phyloP scores from a whole-genome alignment of 2,888 invertebrate species.

The Philhelius pedissequus region DNA sequence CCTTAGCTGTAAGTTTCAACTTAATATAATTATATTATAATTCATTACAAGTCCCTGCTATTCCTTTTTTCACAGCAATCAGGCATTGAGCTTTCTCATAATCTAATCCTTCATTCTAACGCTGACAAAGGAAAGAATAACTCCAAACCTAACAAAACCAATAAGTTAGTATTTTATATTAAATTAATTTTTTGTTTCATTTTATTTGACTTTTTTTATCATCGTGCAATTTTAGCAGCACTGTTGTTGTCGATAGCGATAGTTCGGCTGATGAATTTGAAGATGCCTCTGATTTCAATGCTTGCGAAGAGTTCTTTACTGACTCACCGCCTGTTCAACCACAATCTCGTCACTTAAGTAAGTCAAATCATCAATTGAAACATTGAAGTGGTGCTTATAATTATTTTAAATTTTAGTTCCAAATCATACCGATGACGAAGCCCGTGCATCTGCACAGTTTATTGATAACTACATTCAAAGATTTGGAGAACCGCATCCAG shows the following conservation, averaged over 20 bases:
- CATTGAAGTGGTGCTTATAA: not conserved
- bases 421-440: constrained; percentile 91
- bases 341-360: constrained; percentile 88
- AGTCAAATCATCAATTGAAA: constrained; percentile 69
- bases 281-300: constrained; percentile 90
- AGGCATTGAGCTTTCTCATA: constrained; percentile 76
- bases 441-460: constrained; percentile 91
- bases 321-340: constrained; percentile 86
- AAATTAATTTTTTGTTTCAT: not conserved
- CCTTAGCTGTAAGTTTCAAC: constrained; percentile 82
- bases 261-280: constrained; percentile 92
- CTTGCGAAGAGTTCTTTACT: constrained; percentile 92
- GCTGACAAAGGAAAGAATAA: constrained; percentile 73
- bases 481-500: constrained; percentile 89
- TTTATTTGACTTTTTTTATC: not conserved
- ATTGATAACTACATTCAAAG: constrained; percentile 90
- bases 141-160: constrained; percentile 72
- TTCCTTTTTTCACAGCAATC: constrained; percentile 74
- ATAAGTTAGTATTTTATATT: constrained; percentile 70
- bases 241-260: constrained; percentile 78
- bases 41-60: not conserved
- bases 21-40: not conserved
- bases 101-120: constrained; percentile 74
- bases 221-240: constrained; percentile 65
- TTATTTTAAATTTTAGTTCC: constrained; percentile 83